Evolutionary conservation across 37 sponge, comb jelly and placozoan genomes (phyloP).

Genomic region (Halichondria panicea): DNA sequence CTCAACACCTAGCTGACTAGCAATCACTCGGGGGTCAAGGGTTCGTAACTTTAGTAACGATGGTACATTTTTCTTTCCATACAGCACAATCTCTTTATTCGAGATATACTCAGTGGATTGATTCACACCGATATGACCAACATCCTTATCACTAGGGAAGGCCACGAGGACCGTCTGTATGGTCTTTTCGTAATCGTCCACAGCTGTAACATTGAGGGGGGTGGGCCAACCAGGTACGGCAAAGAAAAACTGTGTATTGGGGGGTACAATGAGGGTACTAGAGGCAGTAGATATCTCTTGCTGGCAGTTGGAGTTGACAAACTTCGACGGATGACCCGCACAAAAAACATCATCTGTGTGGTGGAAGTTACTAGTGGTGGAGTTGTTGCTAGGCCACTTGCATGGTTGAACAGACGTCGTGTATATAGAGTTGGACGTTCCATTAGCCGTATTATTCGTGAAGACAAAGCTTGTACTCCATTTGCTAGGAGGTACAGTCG

Average conservation of each 20-base stretch:
- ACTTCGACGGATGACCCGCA: too few species aligned
- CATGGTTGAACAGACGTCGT: constrained; percentile 47
- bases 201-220: neutral
- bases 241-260: too few species aligned
- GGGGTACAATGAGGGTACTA: neutral
- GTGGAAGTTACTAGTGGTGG: too few species aligned
- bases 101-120: neutral
- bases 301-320: too few species aligned
- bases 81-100: constrained; percentile 6
- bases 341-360: too few species aligned
- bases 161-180: constrained; percentile 1
- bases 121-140: neutral
- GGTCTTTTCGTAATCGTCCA: constrained; percentile 1
- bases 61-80: neutral
- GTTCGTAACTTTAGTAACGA: constrained; percentile 9
- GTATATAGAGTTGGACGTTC: constrained; percentile 33
- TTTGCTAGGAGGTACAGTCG: neutral
- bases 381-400: constrained; percentile 8
- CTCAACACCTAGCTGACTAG: neutral
- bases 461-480: constrained; percentile 49
- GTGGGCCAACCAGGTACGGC: constrained; percentile 14
- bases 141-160: neutral
- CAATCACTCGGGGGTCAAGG: constrained; percentile 33
- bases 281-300: constrained; percentile 36
- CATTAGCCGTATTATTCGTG: constrained; percentile 25